phyloP scores from a whole-genome alignment of 2,797 vertebrate genomes.

The Acanthiza pusilla region DNA sequence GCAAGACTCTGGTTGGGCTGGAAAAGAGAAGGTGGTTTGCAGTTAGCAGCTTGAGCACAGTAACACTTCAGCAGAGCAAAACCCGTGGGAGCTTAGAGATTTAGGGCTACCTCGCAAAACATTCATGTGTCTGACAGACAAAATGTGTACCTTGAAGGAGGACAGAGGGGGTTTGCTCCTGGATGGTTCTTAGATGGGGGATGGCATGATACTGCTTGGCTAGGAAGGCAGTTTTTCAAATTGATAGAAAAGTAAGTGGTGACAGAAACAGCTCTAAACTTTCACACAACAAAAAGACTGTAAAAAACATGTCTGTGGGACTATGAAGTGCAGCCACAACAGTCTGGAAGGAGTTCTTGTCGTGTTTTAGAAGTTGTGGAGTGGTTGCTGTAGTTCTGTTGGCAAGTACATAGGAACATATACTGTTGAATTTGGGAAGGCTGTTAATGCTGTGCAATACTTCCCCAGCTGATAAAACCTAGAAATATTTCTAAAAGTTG shows the following conservation, averaged over 20 bases:
- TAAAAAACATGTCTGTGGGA: neutral
- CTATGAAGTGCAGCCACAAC: neutral
- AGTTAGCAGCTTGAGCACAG: fast-evolving
- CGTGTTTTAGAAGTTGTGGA: neutral
- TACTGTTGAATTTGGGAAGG: neutral
- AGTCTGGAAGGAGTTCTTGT: neutral
- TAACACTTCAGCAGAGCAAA: neutral
- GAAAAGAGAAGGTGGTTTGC: neutral
- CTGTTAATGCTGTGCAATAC: neutral
- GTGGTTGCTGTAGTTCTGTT: neutral
- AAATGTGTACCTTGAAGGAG: neutral
- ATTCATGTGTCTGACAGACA: neutral
- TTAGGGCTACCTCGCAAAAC: neutral
- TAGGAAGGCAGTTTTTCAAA: neutral
- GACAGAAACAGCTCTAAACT: neutral
- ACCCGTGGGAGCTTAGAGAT: fast-evolving
- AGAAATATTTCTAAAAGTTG: neutral
- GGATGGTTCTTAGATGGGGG: neutral
- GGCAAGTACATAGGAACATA: neutral
- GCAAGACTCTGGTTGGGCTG: neutral
- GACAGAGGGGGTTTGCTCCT: neutral
- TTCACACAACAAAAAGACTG: neutral
- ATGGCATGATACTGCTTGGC: neutral
- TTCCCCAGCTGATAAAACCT: neutral
- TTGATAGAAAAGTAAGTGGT: neutral